Conservation (phyloP, 2,797 vertebrate species). For the Enoplosus armatus region DNA sequence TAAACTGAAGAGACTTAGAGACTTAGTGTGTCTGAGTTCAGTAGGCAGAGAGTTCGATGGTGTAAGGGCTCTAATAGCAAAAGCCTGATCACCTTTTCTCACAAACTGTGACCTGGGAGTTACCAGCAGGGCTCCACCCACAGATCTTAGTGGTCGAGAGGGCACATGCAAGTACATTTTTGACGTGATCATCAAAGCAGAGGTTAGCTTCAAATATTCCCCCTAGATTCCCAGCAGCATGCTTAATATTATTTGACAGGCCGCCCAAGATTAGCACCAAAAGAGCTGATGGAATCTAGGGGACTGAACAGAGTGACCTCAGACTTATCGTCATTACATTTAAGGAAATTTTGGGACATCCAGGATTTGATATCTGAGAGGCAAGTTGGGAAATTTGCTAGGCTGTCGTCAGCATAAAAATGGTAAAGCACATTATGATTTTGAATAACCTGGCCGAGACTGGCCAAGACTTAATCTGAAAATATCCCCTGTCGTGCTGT, state of each 20-base stretch:
- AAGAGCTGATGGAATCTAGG: neutral
- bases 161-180: neutral
- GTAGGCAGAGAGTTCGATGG: neutral
- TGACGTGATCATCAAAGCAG: neutral
- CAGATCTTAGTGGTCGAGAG: neutral
- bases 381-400: no score
- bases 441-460: no score
- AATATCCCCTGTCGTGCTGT: conserved; percentile 42
- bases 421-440: no score
- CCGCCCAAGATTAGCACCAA: neutral
- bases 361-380: neutral
- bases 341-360: neutral
- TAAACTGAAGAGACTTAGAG: neutral
- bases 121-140: neutral
- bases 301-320: neutral
- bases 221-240: no score
- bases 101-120: neutral
- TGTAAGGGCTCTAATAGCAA: neutral
- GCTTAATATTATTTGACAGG: neutral
- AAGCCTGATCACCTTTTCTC: neutral
- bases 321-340: neutral
- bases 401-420: no score
- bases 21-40: neutral
- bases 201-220: neutral
- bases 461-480: conserved; percentile 35